Conservation (phyloP, 2,888 invertebrate genomes). For the Acrocera orbiculus region DNA sequence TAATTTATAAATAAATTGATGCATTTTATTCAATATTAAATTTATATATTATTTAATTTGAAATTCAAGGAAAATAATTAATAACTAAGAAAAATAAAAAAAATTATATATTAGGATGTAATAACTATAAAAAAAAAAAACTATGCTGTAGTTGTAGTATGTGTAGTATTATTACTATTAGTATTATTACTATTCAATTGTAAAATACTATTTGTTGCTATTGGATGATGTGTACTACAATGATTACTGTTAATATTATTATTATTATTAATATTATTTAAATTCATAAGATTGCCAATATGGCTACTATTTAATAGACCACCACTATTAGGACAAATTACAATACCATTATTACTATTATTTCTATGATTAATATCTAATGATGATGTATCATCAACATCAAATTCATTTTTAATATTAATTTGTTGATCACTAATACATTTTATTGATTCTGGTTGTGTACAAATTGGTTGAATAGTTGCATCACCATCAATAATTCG, state of each 20-base stretch:
- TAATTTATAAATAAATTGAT: no score
- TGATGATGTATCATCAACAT: no score
- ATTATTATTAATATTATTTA: constrained; percentile 7
- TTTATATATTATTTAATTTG: no score
- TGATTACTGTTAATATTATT: constrained; percentile 11
- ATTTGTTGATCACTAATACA: constrained; percentile 14
- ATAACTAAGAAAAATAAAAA: no score
- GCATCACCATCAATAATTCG: constrained; percentile 14
- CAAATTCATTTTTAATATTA: no score
- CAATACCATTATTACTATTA: constrained; percentile 11
- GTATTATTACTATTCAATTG: constrained; percentile 27
- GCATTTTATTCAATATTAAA: no score
- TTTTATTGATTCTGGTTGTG: constrained; percentile 27
- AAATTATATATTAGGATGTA: no score
- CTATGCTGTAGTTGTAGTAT: constrained; percentile 27
- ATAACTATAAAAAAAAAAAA: no score
- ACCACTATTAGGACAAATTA: constrained; percentile 1
- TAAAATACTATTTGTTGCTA: constrained; percentile 16
- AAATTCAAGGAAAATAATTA: no score
- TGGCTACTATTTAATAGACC: constrained; percentile 7
- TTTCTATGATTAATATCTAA: no score
- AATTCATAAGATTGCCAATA: constrained; percentile 9
- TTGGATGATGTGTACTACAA: constrained; percentile 12
- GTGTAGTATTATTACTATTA: constrained; percentile 16
- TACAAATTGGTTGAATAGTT: constrained; percentile 26